Evolutionary conservation across 2,888 invertebrate species (phyloP), one percentile per base, ranked within the genome.

Genomic region (Dioctria linearis): DNA sequence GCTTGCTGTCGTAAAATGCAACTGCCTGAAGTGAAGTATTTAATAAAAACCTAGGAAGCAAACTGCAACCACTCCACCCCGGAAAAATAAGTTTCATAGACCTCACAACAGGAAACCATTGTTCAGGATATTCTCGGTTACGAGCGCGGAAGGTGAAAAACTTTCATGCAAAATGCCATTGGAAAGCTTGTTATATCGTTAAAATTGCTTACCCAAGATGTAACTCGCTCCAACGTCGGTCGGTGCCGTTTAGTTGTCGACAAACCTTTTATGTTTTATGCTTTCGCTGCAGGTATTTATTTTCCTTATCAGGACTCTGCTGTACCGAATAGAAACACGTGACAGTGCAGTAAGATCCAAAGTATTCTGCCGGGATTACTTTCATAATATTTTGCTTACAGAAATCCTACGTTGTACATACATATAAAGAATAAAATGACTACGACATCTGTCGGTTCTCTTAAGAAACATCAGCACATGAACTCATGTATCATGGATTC

Each of bases 201-300:
- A 67, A 67, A 67, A 67, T 67, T 67, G 67, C 67, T 67, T 69
- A 69, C 69, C 51, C 51, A 69, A 69, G 69, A 69, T 69, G 51
- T 69, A 69, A 51, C 69, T 51, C 69, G 51, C 51, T 51, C 69
- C 39, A 25, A 25, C 11, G 9, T 11, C 54, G 11, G 5, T 46
- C 46, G 46, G 9, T 8, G 67, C 43, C 37, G 69, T 51, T 69
- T 51, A 69, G 51, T 51, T 69, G 69, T 51, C 69, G 69, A 69
- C 69, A 69, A 51, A 69, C 37, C 51, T 51, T 69, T 69, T 69
- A 25, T 69, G 69, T 51, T 54, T 39, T 51, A 51, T 5, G 25
- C 51, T 51, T 69, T 11, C 69, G 51, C 69, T 69, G 8, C 51
- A 69, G 69, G 69, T 69, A 69, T 69, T 69, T 69, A 69, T 69